A percentile compares a stretch with the other conserved stretches of the same genome.
Evolutionary conservation across 2,113 vertebrate genomes (phyloP).

Genomic region (Blennius ocellaris): DNA sequence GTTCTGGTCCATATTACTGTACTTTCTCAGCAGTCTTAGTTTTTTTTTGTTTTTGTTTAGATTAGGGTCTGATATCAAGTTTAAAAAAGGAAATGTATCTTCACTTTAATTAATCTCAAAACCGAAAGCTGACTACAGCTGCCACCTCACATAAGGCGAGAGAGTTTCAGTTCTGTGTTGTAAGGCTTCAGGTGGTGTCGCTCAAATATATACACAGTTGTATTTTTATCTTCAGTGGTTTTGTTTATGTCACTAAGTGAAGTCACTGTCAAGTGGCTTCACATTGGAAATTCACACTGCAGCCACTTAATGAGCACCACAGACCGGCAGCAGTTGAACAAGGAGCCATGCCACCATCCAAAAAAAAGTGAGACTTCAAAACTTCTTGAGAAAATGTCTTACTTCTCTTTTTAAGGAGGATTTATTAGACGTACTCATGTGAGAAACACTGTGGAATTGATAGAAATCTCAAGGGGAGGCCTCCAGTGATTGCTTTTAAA

Average conservation of each 20-base stretch:
- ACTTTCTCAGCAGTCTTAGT: too few species aligned
- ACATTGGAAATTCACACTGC: constrained; percentile 4
- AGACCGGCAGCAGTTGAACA: too few species aligned
- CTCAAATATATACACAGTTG: too few species aligned
- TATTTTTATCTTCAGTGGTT: neutral
- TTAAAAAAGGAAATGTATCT: too few species aligned
- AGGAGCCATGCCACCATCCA: too few species aligned
- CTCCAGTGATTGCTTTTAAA: neutral
- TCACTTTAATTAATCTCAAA: too few species aligned
- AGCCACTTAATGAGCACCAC: neutral
- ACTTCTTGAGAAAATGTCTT: neutral
- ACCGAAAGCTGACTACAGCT: neutral
- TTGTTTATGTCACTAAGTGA: neutral
- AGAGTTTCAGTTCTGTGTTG: neutral
- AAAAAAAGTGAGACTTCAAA: too few species aligned
- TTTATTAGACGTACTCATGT: neutral
- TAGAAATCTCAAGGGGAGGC: neutral
- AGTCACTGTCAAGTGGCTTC: neutral
- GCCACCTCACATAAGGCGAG: neutral
- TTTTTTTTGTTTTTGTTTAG: too few species aligned
- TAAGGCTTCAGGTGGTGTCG: neutral
- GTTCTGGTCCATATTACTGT: too few species aligned
- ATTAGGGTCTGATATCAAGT: too few species aligned
- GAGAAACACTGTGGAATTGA: neutral
- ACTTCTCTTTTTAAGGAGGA: neutral